Percentiles rank a stretch among this genome's conserved stretches.
phyloP scores from a whole-genome alignment of 1,140 invertebrate species.

The Trypoxylus dichotomus region DNA sequence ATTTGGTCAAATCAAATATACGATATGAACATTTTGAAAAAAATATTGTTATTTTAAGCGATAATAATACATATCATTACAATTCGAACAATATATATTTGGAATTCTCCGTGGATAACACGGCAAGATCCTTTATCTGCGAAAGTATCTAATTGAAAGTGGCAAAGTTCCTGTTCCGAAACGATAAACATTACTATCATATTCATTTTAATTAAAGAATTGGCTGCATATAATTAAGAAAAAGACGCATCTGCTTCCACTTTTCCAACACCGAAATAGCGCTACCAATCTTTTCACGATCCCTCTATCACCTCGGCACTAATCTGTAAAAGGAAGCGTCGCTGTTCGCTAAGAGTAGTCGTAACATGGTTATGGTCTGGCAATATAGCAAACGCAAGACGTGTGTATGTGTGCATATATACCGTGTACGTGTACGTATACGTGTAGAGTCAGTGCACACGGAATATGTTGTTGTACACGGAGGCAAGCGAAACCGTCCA shows the following conservation, averaged over 20 bases:
- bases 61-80: too few species aligned
- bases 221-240: not conserved
- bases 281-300: conserved; percentile 5
- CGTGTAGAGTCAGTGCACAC: not conserved
- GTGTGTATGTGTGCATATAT: not conserved
- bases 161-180: too few species aligned
- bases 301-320: not conserved
- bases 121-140: too few species aligned
- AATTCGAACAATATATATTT: too few species aligned
- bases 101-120: too few species aligned
- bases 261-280: not conserved
- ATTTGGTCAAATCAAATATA: too few species aligned
- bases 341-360: not conserved
- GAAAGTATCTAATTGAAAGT: too few species aligned
- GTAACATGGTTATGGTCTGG: conserved; percentile 6
- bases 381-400: not conserved
- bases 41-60: too few species aligned
- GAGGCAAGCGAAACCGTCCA: conserved; percentile 3
- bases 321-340: conserved; percentile 16
- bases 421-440: not conserved
- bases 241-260: not conserved
- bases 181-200: too few species aligned
- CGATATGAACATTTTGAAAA: too few species aligned
- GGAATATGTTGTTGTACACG: not conserved
- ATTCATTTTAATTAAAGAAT: not conserved